Percentiles rank a stretch among this genome's conserved stretches.
phyloP scores from a whole-genome alignment of 2,888 invertebrate species.

The Sepioteuthis lessoniana region DNA sequence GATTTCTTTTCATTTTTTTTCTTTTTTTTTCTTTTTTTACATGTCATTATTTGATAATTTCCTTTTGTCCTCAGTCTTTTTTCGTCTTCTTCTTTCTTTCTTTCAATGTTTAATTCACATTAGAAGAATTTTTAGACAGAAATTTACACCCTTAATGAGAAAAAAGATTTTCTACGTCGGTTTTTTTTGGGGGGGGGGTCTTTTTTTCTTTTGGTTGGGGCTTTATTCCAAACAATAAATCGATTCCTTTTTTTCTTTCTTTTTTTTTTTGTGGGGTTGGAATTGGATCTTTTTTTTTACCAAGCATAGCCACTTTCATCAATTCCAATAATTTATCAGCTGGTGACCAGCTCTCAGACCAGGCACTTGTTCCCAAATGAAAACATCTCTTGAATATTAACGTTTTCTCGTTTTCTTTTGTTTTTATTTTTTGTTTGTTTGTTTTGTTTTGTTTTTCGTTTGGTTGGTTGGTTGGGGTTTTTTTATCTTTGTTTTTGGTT shows the following conservation, averaged over 20 bases:
- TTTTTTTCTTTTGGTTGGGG: background rate
- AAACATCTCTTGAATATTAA: background rate
- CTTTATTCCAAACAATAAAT: background rate
- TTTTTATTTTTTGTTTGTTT: no score
- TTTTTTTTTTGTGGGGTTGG: background rate
- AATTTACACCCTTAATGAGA: background rate
- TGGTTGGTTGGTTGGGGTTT: no score
- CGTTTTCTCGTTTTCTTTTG: background rate
- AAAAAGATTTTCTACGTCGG: background rate
- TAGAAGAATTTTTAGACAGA: background rate
- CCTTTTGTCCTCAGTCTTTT: background rate
- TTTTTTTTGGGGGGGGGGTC: background rate
- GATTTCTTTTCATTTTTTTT: background rate
- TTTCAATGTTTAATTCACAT: background rate
- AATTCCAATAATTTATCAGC: background rate
- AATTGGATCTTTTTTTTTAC: background rate
- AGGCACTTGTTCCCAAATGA: background rate
- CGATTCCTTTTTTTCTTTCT: background rate
- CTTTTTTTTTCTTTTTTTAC: background rate
- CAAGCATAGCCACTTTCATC: background rate
- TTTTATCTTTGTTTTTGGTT: no score
- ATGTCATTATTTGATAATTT: background rate
- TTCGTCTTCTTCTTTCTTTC: background rate
- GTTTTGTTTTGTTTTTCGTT: no score
- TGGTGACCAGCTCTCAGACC: background rate